These are phyloP conservation scores for Oeneis ivallda DNA, from an alignment of 2,888 invertebrate species.

Conservation along the genomic window DNA sequence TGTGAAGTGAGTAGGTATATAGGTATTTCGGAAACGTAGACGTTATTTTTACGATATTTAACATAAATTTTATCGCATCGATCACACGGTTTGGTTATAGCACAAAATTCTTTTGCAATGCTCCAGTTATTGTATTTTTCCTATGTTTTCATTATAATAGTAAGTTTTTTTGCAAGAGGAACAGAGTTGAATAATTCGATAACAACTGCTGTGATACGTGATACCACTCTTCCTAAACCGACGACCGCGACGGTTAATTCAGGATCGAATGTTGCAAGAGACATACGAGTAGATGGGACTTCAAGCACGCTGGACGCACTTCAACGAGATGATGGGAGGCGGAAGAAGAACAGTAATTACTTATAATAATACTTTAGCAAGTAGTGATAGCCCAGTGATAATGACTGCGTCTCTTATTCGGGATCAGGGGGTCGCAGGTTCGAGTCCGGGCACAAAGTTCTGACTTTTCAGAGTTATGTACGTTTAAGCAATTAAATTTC, in stretches of 20 bases:
- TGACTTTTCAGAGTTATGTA: no score
- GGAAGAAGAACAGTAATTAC: conserved; percentile 25
- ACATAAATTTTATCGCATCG: conserved; percentile 18
- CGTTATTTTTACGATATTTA: conserved; percentile 21
- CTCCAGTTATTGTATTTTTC: background rate
- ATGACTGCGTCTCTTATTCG: no score
- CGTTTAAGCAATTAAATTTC: no score
- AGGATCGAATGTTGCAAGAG: conserved; percentile 43
- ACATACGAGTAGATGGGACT: conserved; percentile 23
- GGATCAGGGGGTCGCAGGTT: no score
- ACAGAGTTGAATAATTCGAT: conserved; percentile 38
- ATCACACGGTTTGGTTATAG: background rate
- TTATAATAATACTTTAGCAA: no score
- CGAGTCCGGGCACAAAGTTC: no score
- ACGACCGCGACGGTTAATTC: conserved; percentile 42
- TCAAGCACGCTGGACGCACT: conserved; percentile 43
- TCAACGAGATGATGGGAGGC: conserved; percentile 27
- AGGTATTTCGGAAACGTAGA: conserved; percentile 10
- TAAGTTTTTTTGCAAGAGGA: conserved; percentile 13
- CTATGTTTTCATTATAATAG: background rate
- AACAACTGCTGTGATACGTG: conserved; percentile 45
- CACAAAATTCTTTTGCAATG: conserved; percentile 5
- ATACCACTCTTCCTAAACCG: conserved; percentile 44
- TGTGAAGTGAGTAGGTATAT: conserved; percentile 1
- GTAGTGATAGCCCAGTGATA: no score